Evolutionary conservation across 2,113 vertebrate genomes (phyloP).

Genomic region (Phalacrocorax aristotelis): DNA sequence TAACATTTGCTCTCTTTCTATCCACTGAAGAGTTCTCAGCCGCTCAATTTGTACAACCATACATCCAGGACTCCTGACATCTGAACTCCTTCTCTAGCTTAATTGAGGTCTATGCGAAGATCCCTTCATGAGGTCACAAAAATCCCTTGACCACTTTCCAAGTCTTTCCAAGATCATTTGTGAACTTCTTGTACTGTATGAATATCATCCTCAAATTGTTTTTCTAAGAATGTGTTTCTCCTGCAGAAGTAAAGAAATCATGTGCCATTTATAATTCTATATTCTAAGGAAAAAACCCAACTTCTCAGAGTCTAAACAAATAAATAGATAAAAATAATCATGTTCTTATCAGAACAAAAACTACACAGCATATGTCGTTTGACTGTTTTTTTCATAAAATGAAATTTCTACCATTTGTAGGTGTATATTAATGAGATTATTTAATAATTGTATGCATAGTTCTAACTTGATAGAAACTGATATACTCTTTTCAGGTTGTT

Average conservation of each 20-base stretch:
- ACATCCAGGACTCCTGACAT: not conserved
- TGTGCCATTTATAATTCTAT: not conserved
- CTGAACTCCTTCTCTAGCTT: not conserved
- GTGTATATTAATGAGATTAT: not conserved
- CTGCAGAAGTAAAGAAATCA: not conserved
- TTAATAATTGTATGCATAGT: not conserved
- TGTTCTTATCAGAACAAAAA: not conserved
- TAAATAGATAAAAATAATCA: not conserved
- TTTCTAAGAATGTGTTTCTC: not conserved
- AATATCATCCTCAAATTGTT: not conserved
- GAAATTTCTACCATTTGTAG: not conserved
- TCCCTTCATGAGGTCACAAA: not conserved
- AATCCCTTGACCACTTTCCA: not conserved
- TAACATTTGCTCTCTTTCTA: not conserved
- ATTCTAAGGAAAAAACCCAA: not conserved
- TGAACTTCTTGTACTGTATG: not conserved
- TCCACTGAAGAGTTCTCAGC: not conserved
- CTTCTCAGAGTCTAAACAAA: not conserved
- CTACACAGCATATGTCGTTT: not conserved
- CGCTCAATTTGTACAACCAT: not conserved
- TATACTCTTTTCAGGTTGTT: not conserved
- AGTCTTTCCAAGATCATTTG: not conserved
- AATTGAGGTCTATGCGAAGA: not conserved
- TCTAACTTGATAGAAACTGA: not conserved
- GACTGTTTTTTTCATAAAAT: not conserved